Percentiles rank a stretch among this genome's conserved stretches.
Conservation (phyloP, 2,888 invertebrate genomes). For the Tetropium fuscum region DNA sequence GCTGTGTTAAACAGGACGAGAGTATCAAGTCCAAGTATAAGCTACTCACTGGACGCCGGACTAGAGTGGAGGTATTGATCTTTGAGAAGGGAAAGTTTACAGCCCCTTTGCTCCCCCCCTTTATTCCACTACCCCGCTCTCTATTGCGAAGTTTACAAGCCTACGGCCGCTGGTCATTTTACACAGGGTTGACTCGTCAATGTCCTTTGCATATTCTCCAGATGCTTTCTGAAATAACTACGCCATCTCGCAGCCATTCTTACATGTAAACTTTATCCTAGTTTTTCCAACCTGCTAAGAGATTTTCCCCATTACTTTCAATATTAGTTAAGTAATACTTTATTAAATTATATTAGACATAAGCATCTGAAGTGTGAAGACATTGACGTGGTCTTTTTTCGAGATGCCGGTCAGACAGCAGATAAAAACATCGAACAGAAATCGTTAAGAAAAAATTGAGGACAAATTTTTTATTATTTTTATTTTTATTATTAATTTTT, state of each 20-base stretch:
- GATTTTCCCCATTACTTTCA: too few relatives aligned
- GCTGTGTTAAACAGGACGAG: slow-evolving; percentile 25
- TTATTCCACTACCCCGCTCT: slow-evolving; percentile 47
- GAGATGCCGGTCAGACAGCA: too few relatives aligned
- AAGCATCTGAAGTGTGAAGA: too few relatives aligned
- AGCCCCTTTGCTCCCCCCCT: slow-evolving; percentile 57
- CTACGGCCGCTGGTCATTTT: slow-evolving; percentile 67
- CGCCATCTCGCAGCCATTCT: not conserved
- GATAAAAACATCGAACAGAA: too few relatives aligned
- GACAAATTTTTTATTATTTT: too few relatives aligned
- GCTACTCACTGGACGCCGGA: slow-evolving; percentile 60
- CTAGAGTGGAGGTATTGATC: slow-evolving; percentile 67
- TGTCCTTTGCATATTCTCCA: slow-evolving; percentile 61
- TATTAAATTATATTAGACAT: too few relatives aligned
- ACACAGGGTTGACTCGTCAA: slow-evolving; percentile 61
- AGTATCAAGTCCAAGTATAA: slow-evolving; percentile 52
- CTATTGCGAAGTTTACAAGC: slow-evolving; percentile 64
- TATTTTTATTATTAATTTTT: too few relatives aligned
- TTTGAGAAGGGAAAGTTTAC: slow-evolving; percentile 68
- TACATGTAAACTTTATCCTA: not conserved
- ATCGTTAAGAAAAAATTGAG: too few relatives aligned
- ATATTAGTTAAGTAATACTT: too few relatives aligned
- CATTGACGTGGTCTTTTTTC: too few relatives aligned
- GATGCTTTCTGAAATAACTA: slow-evolving; percentile 25
- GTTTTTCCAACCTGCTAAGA: too few relatives aligned